Evolutionary conservation across 1,140 invertebrate genomes (phyloP).

Genomic region (Caerostris extrusa): DNA sequence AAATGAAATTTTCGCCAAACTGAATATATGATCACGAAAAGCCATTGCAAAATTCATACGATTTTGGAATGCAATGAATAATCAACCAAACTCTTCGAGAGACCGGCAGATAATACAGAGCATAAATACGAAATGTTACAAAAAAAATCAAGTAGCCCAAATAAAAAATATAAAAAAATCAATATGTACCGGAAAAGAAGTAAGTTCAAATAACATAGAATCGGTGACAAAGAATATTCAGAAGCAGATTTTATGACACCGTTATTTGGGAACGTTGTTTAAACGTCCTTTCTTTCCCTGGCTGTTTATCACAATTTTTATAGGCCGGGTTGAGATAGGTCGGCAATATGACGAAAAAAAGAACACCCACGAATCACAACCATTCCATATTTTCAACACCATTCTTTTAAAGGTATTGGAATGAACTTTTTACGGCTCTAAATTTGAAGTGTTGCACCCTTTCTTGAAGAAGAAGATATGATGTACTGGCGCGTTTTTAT

Average conservation of each 20-base stretch:
- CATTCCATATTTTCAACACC: neutral
- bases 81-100: no score
- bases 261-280: slow-evolving; percentile 44
- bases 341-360: slow-evolving; percentile 39
- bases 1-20: no score
- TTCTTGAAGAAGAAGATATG: neutral
- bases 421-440: slow-evolving; percentile 17
- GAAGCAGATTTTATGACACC: slow-evolving; percentile 31
- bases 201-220: neutral
- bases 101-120: no score
- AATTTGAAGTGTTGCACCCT: slow-evolving; percentile 18
- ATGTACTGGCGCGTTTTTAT: neutral
- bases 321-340: slow-evolving; percentile 14
- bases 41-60: no score
- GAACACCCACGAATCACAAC: slow-evolving; percentile 43
- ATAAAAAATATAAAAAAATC: no score
- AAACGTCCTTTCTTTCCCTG: neutral
- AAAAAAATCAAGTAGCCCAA: no score
- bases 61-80: no score
- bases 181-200: slow-evolving; percentile 17
- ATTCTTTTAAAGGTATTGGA: neutral
- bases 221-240: neutral
- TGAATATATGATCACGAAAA: no score
- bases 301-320: slow-evolving; percentile 45
- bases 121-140: no score